A percentile compares a stretch with the other conserved stretches of the same genome.
Evolutionary conservation across 2,113 vertebrate species (phyloP).

Genomic region (Aptenodytes forsteri): DNA sequence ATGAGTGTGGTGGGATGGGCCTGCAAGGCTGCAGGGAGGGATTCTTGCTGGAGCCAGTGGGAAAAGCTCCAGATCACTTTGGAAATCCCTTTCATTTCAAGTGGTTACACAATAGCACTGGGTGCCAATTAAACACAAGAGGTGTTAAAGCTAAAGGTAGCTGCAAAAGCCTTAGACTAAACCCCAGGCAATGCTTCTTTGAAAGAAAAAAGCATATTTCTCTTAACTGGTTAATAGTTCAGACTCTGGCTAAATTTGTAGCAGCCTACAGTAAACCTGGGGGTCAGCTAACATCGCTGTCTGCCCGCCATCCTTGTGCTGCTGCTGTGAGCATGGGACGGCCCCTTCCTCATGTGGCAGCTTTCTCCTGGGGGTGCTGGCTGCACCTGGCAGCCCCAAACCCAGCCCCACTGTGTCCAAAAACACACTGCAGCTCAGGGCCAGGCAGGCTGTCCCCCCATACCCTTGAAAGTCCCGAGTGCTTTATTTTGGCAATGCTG

Average conservation of each 20-base stretch:
- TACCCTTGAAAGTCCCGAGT: background rate
- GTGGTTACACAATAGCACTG: background rate
- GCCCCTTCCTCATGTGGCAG: background rate
- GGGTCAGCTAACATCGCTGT: fast-evolving
- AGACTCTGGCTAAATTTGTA: background rate
- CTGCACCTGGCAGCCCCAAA: background rate
- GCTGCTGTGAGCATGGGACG: fast-evolving
- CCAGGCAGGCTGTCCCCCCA: background rate
- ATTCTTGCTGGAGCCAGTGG: background rate
- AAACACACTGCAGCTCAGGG: background rate
- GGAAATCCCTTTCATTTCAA: background rate
- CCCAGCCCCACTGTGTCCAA: background rate
- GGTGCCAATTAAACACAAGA: background rate
- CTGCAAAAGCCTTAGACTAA: background rate
- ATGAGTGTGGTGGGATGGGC: fast-evolving
- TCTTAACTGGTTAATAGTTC: background rate
- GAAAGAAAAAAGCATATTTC: background rate
- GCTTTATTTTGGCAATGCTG: background rate
- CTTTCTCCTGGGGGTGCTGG: background rate
- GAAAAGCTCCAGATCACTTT: background rate
- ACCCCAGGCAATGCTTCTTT: background rate
- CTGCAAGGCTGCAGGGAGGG: background rate
- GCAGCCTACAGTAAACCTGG: background rate
- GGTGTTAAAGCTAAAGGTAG: background rate
- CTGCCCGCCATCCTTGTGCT: background rate